Evolutionary conservation across 2,888 invertebrate genomes (phyloP).

Genomic region (Leucozona laternaria): DNA sequence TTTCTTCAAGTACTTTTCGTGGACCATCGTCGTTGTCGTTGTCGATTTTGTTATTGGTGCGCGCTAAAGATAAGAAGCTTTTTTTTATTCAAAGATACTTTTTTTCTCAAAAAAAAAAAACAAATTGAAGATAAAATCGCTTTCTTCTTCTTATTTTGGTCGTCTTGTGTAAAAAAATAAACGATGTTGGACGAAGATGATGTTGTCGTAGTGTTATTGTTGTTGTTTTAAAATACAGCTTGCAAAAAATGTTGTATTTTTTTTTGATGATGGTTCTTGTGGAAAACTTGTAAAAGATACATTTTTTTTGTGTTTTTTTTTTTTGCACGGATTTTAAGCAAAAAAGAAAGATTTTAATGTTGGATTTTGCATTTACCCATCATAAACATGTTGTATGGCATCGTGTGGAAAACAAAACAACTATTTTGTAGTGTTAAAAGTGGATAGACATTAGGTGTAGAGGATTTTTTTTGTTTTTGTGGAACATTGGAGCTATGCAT

Average conservation of each 20-base stretch:
- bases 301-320: conserved; percentile 8
- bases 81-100: conserved; percentile 44
- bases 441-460: not conserved
- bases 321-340: too few species aligned
- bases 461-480: not conserved
- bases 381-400: conserved; percentile 1
- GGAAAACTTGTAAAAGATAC: conserved; percentile 14
- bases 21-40: conserved; percentile 3
- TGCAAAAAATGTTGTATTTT: conserved; percentile 21
- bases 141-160: conserved; percentile 45
- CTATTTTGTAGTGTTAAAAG: not conserved
- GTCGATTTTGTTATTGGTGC: conserved; percentile 22
- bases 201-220: conserved; percentile 31
- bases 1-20: conserved; percentile 22
- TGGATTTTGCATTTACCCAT: not conserved
- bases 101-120: not conserved
- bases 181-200: not conserved
- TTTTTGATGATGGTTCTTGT: conserved; percentile 6
- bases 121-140: conserved; percentile 64
- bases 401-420: not conserved
- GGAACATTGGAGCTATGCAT: not conserved
- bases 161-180: not conserved
- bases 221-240: conserved; percentile 25
- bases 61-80: conserved; percentile 21
- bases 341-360: not conserved